Evolutionary conservation across 2,888 invertebrate species (phyloP).

Genomic region (Oscheius sp.): DNA sequence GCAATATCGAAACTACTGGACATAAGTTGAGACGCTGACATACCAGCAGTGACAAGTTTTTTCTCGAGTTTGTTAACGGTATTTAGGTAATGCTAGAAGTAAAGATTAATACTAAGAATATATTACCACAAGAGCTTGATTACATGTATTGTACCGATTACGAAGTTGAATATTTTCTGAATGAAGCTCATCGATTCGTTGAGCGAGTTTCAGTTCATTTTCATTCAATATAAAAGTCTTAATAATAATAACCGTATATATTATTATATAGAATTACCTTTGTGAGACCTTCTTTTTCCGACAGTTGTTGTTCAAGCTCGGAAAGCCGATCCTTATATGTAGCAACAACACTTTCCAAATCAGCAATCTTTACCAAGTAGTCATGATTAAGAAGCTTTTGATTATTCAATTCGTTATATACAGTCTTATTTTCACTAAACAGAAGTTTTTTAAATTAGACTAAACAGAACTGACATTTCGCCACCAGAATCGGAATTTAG

Average conservation of each 20-base stretch:
- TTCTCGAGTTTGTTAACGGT: not conserved
- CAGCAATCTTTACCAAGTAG: not conserved
- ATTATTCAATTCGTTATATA: not conserved
- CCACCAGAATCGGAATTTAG: not conserved
- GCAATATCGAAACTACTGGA: not conserved
- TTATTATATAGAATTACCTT: not conserved
- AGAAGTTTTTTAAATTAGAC: not conserved
- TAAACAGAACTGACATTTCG: not conserved
- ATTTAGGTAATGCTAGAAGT: not conserved
- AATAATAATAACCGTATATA: not conserved
- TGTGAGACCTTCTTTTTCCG: not conserved
- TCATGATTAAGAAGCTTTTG: not conserved
- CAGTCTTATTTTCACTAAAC: not conserved
- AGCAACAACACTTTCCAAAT: not conserved
- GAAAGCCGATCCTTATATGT: not conserved
- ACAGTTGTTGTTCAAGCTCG: not conserved
- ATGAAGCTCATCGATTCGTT: not conserved
- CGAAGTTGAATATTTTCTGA: not conserved
- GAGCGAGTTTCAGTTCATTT: not conserved
- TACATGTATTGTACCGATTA: not conserved
- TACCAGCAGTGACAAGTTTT: not conserved
- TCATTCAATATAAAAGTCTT: constrained; percentile 7
- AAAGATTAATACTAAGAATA: not conserved
- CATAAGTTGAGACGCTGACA: not conserved
- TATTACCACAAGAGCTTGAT: not conserved